A percentile compares a stretch with the other conserved stretches of the same genome.
phyloP scores from a whole-genome alignment of 2,113 vertebrate genomes.

The Candoia aspera region DNA sequence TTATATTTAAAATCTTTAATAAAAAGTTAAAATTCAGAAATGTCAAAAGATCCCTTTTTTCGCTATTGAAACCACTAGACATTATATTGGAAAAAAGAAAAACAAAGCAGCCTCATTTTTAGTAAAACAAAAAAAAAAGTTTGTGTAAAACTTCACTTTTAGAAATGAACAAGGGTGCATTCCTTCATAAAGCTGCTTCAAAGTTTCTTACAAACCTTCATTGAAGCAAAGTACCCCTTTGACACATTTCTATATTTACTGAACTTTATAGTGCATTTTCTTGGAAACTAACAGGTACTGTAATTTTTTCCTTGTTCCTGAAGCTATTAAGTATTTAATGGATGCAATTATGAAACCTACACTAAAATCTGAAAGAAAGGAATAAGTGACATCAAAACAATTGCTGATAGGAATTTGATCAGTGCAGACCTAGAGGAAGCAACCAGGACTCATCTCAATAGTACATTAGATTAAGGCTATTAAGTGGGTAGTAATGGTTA shows the following conservation, averaged over 20 bases:
- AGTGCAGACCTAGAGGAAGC: background rate
- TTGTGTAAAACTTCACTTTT: background rate
- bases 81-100: background rate
- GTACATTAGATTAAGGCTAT: background rate
- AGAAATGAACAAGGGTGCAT: background rate
- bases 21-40: background rate
- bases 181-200: background rate
- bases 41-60: background rate
- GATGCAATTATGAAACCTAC: background rate
- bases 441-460: background rate
- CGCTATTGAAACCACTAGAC: background rate
- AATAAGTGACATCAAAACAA: background rate
- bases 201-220: background rate
- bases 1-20: background rate
- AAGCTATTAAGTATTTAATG: background rate
- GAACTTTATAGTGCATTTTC: background rate
- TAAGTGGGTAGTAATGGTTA: background rate
- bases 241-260: background rate
- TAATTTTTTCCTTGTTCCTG: background rate
- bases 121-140: background rate
- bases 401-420: conserved; percentile 2
- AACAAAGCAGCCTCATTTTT: background rate
- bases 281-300: background rate
- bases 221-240: background rate
- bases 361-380: background rate